A percentile compares a stretch with the other conserved stretches of the same genome.
phyloP scores from a whole-genome alignment of 1,140 invertebrate genomes.

The Monochamus saltuarius region DNA sequence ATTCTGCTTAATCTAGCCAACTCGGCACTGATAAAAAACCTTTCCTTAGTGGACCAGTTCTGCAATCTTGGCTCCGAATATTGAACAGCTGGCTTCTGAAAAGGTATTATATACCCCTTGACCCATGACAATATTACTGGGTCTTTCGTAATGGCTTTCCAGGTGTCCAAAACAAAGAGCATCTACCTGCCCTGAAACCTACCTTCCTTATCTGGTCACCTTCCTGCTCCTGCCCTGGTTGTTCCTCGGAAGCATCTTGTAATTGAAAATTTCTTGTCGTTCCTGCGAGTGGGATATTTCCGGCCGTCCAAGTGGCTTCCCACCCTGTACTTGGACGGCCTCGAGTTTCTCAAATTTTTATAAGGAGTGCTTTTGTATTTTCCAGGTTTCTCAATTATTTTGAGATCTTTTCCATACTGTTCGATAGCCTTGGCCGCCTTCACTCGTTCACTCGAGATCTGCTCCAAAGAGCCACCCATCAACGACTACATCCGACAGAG shows the following conservation, averaged over 20 bases:
- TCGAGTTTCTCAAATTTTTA: background rate
- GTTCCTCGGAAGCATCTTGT: background rate
- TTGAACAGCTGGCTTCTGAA: background rate
- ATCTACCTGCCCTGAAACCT: background rate
- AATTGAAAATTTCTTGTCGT: background rate
- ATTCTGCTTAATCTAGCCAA: background rate
- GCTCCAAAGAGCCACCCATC: background rate
- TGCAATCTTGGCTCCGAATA: background rate
- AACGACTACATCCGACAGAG: background rate
- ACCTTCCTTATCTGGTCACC: background rate
- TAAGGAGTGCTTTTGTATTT: too few species aligned
- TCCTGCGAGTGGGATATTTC: background rate
- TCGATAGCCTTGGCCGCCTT: slow-evolving; percentile 2
- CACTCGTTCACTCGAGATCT: slow-evolving; percentile 4
- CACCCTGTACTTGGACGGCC: background rate
- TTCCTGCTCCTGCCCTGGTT: background rate
- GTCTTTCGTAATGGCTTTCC: slow-evolving; percentile 2
- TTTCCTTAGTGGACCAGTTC: too few species aligned
- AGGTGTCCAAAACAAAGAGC: background rate
- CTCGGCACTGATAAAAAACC: background rate
- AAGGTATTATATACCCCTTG: slow-evolving; percentile 5
- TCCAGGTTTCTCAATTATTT: background rate
- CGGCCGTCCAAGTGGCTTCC: background rate
- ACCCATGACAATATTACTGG: slow-evolving; percentile 10
- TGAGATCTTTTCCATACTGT: slow-evolving; percentile 3